phyloP scores from a whole-genome alignment of 2,113 vertebrate genomes.

The Cinclus mexicanus region DNA sequence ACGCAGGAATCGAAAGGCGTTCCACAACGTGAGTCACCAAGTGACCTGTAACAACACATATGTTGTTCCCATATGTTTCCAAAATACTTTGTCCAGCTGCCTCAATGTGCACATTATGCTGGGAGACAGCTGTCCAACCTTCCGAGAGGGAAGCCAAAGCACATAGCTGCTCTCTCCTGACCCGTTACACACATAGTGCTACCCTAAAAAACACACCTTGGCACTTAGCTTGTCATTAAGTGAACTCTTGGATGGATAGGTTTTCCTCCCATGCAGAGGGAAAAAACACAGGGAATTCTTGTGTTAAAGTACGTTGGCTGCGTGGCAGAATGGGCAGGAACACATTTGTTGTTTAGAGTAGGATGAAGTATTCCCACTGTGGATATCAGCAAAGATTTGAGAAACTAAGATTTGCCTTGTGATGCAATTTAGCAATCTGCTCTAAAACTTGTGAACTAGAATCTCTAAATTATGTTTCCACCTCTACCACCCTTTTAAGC shows the following conservation, averaged over 20 bases:
- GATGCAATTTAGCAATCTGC: background rate
- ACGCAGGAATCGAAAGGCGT: slow-evolving; percentile 11
- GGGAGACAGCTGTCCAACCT: slow-evolving; percentile 36
- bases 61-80: slow-evolving; percentile 42
- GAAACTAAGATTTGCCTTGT: background rate
- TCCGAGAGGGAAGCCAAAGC: background rate
- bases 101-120: slow-evolving; percentile 50
- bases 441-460: background rate
- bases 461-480: background rate
- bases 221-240: slow-evolving; percentile 13
- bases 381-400: background rate
- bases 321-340: background rate
- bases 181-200: background rate
- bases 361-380: background rate
- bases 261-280: background rate
- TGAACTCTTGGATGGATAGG: background rate
- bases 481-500: background rate
- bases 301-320: background rate
- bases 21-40: slow-evolving; percentile 15
- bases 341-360: background rate
- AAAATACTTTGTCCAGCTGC: slow-evolving; percentile 46
- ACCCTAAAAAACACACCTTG: slow-evolving; percentile 46
- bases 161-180: background rate
- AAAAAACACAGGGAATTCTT: background rate
- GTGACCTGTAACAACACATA: slow-evolving; percentile 62